Base-by-base conservation (phyloP, 2,797 vertebrate species). In the Rhinophrynus dorsalis region DNA sequence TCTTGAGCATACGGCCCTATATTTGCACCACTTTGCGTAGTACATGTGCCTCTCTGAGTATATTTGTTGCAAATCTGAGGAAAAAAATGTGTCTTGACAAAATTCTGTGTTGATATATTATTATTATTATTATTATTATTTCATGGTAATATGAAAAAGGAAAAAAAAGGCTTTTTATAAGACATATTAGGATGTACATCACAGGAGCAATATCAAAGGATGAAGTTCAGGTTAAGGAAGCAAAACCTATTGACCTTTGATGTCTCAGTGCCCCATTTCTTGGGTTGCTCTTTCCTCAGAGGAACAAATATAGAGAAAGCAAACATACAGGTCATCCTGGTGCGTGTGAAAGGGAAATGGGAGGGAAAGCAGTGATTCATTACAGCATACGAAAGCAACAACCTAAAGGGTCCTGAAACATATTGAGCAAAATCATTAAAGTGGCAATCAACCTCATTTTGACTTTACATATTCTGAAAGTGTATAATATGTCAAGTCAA, bases 251-350 rank as follows among this genome's bases (percentile, higher is more conserved):
- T 70, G 54, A 62, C 57, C 33, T 47, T 21, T 47, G 21, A 30
- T 13, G 35, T 35, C 35, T 63, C 37, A 6, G 21, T 68, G 63
- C 60, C 68, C 58, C 38, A 40, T 59, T 72, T 45, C 47, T 63
- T 51, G 68, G 45, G 51, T 40, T 40, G 58, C 52, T 63, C 52
- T 63, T 67, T 76, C 74, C 68, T 64, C 33, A n/a, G 60, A 42
- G 45, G 24, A 61, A 74, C 51, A 73, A 74, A 23, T 8, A 70
- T 40, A 50, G 63, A 48, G 68, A 67, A 69, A 44, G 47, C 29
- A 58, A 77, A 54, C 0, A 0, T 15, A 24, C 11, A 60, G 64
- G 52, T 68, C 60, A 35, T 48, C 32, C 55, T 60, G 54, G 32
- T 37, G 18, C 59, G 7, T 74, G 59, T 56, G 62, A 69, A 74